Evolutionary conservation across 2,888 invertebrate genomes (phyloP).

Genomic region (Amphiduros pacificus): DNA sequence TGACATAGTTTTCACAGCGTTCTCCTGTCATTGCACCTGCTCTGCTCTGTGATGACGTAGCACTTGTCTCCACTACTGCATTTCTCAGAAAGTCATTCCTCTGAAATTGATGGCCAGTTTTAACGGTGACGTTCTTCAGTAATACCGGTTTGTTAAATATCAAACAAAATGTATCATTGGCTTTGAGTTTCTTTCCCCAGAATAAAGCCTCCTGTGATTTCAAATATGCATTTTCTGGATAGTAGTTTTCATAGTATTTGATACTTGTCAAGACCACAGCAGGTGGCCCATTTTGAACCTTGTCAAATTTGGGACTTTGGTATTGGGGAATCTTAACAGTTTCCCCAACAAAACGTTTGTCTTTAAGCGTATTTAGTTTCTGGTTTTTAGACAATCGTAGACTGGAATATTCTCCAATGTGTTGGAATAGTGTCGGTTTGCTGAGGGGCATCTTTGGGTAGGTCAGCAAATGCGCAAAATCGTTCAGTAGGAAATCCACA

Average conservation of each 20-base stretch:
- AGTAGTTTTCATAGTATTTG: background rate
- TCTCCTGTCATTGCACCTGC: too few relatives aligned
- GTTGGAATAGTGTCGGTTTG: slow-evolving; percentile 3
- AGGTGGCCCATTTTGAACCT: background rate
- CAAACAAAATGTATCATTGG: background rate
- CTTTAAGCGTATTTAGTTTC: background rate
- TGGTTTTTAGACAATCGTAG: background rate
- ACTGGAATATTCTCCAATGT: background rate
- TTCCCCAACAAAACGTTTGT: background rate
- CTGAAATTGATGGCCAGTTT: background rate
- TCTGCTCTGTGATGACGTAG: background rate
- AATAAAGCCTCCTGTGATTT: background rate
- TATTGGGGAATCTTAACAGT: background rate
- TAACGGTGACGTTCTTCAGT: background rate
- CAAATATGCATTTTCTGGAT: background rate
- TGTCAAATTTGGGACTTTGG: background rate
- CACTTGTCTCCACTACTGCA: background rate
- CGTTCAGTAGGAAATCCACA: background rate
- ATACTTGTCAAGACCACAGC: background rate
- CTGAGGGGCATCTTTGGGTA: background rate
- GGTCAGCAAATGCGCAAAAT: background rate
- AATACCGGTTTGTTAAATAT: background rate
- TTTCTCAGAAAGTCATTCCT: background rate
- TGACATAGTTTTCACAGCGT: background rate
- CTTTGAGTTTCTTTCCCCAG: background rate